These are phyloP conservation scores for Catostylus mosaicus DNA, from an alignment of 30 jellyfish, hydroid and myxozoan species.

Conservation along the genomic window DNA sequence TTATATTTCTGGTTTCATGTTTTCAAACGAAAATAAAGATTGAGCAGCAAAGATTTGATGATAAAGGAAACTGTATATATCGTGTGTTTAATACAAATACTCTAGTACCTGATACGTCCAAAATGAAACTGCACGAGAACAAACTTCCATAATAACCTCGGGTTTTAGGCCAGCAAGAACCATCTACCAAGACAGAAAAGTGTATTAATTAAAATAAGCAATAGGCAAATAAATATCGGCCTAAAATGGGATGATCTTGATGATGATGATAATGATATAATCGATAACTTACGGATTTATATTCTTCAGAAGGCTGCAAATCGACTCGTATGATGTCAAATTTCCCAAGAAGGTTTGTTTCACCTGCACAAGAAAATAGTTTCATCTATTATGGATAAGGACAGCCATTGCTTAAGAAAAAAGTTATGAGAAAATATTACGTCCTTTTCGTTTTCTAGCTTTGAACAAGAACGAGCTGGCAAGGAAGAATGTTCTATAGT, in stretches of 20 bases:
- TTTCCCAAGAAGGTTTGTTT: slow-evolving; percentile 90
- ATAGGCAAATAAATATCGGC: too few species aligned
- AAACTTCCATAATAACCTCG: slow-evolving; percentile 93
- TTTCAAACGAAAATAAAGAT: too few species aligned
- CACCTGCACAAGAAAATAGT: slow-evolving; percentile 77
- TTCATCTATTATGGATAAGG: too few species aligned
- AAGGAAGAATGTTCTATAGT: neutral
- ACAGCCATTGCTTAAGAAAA: too few species aligned
- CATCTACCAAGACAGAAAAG: slow-evolving; percentile 74
- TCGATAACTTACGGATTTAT: slow-evolving; percentile 84
- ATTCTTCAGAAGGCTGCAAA: slow-evolving; percentile 95
- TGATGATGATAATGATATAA: neutral
- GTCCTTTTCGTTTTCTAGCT: too few species aligned
- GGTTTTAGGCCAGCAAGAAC: slow-evolving; percentile 98
- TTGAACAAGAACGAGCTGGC: too few species aligned
- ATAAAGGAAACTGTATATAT: too few species aligned
- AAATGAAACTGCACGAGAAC: slow-evolving; percentile 97
- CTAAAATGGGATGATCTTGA: neutral
- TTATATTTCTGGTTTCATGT: too few species aligned
- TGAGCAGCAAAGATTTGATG: too few species aligned
- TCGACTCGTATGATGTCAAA: slow-evolving; percentile 96
- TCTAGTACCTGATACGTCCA: slow-evolving; percentile 99
- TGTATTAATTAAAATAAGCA: too few species aligned
- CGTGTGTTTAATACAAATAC: too few species aligned
- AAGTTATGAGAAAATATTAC: too few species aligned